Evolutionary conservation across 2,113 vertebrate species (phyloP).

Genomic region (Carassius gibelio): DNA sequence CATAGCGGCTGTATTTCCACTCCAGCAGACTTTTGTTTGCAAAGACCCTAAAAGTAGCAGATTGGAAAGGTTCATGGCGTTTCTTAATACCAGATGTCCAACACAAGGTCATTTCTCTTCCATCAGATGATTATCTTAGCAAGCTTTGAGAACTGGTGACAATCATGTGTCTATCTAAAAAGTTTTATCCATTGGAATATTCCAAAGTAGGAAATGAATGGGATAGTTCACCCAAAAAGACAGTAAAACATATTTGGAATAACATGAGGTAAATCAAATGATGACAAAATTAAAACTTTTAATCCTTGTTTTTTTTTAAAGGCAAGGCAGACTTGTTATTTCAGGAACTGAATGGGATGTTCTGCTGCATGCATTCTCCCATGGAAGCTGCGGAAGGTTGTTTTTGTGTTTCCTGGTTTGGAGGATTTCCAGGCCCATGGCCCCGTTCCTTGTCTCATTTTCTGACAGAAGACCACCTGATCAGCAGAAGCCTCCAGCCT

Average conservation of each 20-base stretch:
- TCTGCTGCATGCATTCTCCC: slow-evolving; percentile 8
- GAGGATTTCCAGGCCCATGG: slow-evolving; percentile 33
- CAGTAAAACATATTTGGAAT: no score
- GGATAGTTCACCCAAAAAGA: neutral
- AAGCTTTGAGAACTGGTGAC: slow-evolving; percentile 26
- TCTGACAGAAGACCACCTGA: slow-evolving; percentile 10
- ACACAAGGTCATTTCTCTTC: slow-evolving; percentile 56
- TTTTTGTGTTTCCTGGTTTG: slow-evolving; percentile 38
- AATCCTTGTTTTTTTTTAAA: neutral
- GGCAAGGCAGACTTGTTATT: neutral
- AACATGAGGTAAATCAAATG: no score
- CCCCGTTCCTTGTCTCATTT: slow-evolving; percentile 6
- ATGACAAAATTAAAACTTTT: no score
- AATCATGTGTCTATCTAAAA: neutral
- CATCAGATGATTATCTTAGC: neutral
- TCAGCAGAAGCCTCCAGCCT: slow-evolving; percentile 28
- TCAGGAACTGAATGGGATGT: neutral
- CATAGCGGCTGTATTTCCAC: slow-evolving; percentile 68
- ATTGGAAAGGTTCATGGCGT: slow-evolving; percentile 70
- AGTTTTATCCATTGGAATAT: neutral
- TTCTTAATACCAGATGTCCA: slow-evolving; percentile 75
- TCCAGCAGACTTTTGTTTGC: slow-evolving; percentile 61
- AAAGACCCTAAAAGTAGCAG: slow-evolving; percentile 59
- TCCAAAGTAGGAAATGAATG: neutral
- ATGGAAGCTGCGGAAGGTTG: slow-evolving; percentile 1